Conservation (phyloP, 2,797 vertebrate genomes). For the Chrysocyon brachyurus region DNA sequence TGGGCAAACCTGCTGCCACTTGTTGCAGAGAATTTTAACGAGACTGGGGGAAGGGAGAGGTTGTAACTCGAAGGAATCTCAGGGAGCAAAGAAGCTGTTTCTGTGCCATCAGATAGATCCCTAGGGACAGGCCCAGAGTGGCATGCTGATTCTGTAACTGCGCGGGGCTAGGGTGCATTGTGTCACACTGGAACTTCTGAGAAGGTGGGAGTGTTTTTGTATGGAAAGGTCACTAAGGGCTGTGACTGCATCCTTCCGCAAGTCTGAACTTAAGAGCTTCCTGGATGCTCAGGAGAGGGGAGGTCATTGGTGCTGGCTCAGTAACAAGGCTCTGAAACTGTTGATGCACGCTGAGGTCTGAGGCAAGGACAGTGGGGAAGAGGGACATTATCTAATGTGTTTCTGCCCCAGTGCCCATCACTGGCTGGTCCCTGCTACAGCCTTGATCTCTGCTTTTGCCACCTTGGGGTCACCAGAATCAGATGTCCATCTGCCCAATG, state of each 20-base stretch:
- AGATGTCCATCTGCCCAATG: neutral
- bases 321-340: neutral
- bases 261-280: neutral
- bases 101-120: neutral
- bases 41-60: neutral
- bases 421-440: neutral
- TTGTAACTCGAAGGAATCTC: neutral
- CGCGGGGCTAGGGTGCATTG: neutral
- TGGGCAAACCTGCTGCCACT: conserved; percentile 62
- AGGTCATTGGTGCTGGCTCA: neutral
- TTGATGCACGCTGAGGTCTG: fast-evolving
- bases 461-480: neutral
- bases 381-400: fast-evolving
- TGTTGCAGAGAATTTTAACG: conserved; percentile 66
- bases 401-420: neutral
- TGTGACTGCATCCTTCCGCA: neutral
- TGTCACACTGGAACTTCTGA: neutral
- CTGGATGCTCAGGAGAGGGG: neutral
- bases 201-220: neutral
- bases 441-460: neutral
- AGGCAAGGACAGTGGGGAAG: neutral
- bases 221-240: neutral
- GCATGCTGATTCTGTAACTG: neutral
- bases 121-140: neutral
- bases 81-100: neutral